These are phyloP conservation scores for Andrena bucephala DNA, from an alignment of 2,888 invertebrate genomes.

Conservation along the genomic window DNA sequence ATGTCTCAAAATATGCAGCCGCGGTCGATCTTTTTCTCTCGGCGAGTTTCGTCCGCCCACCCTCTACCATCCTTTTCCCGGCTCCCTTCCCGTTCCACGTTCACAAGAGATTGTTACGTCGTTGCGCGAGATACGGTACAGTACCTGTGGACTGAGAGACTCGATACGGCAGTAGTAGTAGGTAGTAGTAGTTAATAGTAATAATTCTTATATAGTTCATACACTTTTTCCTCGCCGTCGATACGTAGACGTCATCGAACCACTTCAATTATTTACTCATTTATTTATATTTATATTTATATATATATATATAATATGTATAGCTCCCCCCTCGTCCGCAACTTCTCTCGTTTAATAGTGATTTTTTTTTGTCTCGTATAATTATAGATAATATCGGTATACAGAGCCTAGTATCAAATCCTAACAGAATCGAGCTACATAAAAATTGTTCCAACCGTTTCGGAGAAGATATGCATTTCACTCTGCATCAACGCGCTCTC, in stretches of 20 bases:
- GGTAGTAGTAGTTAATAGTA: constrained; percentile 39
- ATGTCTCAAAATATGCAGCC: constrained; percentile 73
- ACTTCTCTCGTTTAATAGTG: constrained; percentile 54
- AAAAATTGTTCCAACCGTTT: constrained; percentile 77
- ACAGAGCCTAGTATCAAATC: constrained; percentile 74
- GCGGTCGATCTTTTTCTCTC: constrained; percentile 55
- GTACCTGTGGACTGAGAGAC: constrained; percentile 68
- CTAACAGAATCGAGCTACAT: constrained; percentile 71
- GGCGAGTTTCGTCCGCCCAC: constrained; percentile 35
- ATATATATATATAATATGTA: constrained; percentile 64
- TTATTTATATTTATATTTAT: constrained; percentile 63
- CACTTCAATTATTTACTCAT: constrained; percentile 58
- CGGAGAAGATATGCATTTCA: constrained; percentile 75
- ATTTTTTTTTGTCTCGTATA: constrained; percentile 50
- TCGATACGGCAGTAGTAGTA: constrained; percentile 71
- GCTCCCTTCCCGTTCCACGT: constrained; percentile 14
- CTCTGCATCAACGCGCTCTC: constrained; percentile 57
- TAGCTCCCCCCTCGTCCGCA: constrained; percentile 58
- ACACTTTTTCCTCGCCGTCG: constrained; percentile 48
- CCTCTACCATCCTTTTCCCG: constrained; percentile 15
- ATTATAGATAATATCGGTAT: constrained; percentile 69
- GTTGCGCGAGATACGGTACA: constrained; percentile 48
- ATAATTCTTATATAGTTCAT: constrained; percentile 45
- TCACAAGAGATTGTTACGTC: constrained; percentile 44
- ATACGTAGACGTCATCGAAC: constrained; percentile 52